Conservation (phyloP, 92 coral and sea anemone genomes). For the Parazoanthus atlanticus region DNA sequence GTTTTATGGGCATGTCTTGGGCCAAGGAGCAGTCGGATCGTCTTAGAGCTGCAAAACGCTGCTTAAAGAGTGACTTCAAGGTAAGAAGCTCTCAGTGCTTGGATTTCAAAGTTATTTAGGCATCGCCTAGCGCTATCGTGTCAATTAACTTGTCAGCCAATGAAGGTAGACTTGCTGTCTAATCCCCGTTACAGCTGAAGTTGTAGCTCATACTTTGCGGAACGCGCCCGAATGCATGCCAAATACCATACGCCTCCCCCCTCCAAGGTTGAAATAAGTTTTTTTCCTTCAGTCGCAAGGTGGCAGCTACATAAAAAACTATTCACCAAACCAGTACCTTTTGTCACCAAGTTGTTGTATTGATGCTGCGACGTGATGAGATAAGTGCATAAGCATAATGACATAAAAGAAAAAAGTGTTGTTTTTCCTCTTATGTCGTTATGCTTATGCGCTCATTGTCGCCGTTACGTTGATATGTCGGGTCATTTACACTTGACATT, state of each 20-base stretch:
- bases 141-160: conserved; percentile 44
- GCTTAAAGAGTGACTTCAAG: conserved; percentile 60
- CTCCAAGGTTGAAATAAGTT: conserved; percentile 15
- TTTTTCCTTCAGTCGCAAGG: conserved; percentile 38
- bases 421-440: conserved; percentile 36
- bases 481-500: conserved; percentile 44
- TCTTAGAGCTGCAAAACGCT: conserved; percentile 61
- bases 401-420: conserved; percentile 33
- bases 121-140: conserved; percentile 24
- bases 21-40: conserved; percentile 56
- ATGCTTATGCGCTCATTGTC: conserved; percentile 31
- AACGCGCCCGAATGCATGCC: conserved; percentile 37
- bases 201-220: conserved; percentile 25
- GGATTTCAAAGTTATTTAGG: conserved; percentile 42
- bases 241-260: conserved; percentile 7
- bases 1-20: conserved; percentile 55
- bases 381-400: conserved; percentile 36
- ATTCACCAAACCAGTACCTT: conserved; percentile 12
- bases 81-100: conserved; percentile 29
- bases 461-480: not conserved
- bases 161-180: conserved; percentile 43
- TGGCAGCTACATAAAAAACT: conserved; percentile 36
- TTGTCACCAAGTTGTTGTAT: conserved; percentile 25
- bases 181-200: conserved; percentile 25
- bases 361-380: conserved; percentile 41